Evolutionary conservation across 2,797 vertebrate species (phyloP).

Genomic region (Argyrosomus regius): DNA sequence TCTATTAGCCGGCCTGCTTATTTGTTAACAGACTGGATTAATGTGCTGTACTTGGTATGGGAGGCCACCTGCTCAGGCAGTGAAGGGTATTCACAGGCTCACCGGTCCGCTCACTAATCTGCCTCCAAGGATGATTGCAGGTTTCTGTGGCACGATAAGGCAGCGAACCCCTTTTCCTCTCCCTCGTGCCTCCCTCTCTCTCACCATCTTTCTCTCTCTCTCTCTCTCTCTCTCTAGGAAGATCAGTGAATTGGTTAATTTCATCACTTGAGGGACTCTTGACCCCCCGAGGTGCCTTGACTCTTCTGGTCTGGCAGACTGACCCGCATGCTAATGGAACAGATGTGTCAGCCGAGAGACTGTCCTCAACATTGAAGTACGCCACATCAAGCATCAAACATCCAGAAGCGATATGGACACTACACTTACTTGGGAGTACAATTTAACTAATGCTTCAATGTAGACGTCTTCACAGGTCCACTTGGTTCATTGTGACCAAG

Average conservation of each 20-base stretch:
- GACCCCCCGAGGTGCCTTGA: constrained; percentile 51
- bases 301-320: constrained; percentile 34
- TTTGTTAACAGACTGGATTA: constrained; percentile 81
- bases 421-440: background rate
- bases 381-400: constrained; percentile 1
- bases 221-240: constrained; percentile 51
- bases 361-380: background rate
- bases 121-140: constrained; percentile 73
- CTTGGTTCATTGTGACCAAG: background rate
- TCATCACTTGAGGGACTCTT: constrained; percentile 66
- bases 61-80: constrained; percentile 75
- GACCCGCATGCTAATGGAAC: constrained; percentile 53
- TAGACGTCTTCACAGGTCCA: background rate
- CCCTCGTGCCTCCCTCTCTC: background rate
- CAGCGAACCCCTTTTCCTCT: constrained; percentile 11
- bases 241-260: constrained; percentile 71
- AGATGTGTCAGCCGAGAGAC: constrained; percentile 22
- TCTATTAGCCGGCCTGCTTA: constrained; percentile 78
- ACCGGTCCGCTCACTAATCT: constrained; percentile 75
- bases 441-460: background rate
- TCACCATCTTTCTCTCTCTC: background rate
- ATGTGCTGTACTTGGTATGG: constrained; percentile 78
- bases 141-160: constrained; percentile 73
- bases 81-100: constrained; percentile 72
- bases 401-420: background rate